These are phyloP conservation scores for Sebastes flavidus DNA, from an alignment of 2,797 vertebrate species.

Conservation along the genomic window DNA sequence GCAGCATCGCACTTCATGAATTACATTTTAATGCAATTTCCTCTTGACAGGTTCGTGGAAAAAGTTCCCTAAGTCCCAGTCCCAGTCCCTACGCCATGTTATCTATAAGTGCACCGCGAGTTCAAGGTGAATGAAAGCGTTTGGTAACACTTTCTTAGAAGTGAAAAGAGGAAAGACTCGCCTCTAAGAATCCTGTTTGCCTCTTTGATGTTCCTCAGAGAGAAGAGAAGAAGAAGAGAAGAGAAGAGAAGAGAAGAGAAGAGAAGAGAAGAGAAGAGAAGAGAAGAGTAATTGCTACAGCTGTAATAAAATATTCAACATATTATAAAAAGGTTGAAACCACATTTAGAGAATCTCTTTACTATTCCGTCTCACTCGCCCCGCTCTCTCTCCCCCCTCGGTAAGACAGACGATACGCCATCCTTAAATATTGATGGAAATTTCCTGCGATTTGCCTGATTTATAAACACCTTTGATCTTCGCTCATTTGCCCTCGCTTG, in stretches of 20 bases:
- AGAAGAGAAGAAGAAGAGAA: background rate
- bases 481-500: background rate
- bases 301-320: constrained; percentile 52
- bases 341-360: constrained; percentile 30
- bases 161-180: background rate
- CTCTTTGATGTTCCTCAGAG: constrained; percentile 17
- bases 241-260: background rate
- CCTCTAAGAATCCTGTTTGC: constrained; percentile 14
- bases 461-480: constrained; percentile 37
- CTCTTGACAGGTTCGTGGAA: background rate
- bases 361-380: background rate
- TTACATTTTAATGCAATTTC: constrained; percentile 29
- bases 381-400: background rate
- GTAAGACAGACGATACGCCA: constrained; percentile 6
- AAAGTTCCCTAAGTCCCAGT: background rate
- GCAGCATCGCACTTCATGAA: constrained; percentile 5
- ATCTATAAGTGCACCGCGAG: background rate
- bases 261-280: constrained; percentile 1
- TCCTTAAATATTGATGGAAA: constrained; percentile 45
- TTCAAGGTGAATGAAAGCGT: constrained; percentile 37
- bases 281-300: constrained; percentile 28
- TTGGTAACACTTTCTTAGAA: constrained; percentile 7
- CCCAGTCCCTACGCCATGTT: background rate
- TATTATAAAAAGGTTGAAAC: constrained; percentile 44
- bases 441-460: constrained; percentile 9